Conservation (phyloP, 2,888 invertebrate genomes). For the Drosophila antonietae region DNA sequence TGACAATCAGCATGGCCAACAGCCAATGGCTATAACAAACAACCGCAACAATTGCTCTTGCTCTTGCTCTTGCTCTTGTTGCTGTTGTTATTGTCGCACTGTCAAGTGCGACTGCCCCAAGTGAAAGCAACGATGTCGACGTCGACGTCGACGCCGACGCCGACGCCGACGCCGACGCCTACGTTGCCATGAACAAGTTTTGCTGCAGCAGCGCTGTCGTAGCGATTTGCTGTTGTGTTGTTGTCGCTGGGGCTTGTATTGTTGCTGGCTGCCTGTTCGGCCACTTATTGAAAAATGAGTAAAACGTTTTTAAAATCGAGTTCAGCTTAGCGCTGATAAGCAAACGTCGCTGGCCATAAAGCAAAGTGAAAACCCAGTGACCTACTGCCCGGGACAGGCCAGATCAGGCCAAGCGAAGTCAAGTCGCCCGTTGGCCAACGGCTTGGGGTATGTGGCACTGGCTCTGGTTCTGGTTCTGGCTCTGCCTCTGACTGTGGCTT, state of each 20-base stretch:
- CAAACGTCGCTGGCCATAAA: conserved; percentile 64
- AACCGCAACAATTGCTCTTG: conserved; percentile 70
- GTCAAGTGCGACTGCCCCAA: conserved; percentile 75
- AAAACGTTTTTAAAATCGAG: conserved; percentile 71
- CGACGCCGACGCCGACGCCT: background rate
- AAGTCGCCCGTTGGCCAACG: conserved; percentile 38
- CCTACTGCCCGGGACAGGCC: conserved; percentile 51
- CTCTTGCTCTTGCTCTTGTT: conserved; percentile 45
- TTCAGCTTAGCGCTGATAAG: conserved; percentile 68
- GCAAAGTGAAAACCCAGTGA: conserved; percentile 77
- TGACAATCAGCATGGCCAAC: conserved; percentile 76
- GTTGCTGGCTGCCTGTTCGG: conserved; percentile 31
- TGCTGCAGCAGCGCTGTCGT: conserved; percentile 47
- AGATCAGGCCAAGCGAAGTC: conserved; percentile 5
- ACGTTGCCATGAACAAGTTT: conserved; percentile 55
- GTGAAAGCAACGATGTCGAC: conserved; percentile 69
- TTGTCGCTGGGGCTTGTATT: conserved; percentile 10
- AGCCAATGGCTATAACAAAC: conserved; percentile 72
- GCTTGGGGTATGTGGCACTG: conserved; percentile 14
- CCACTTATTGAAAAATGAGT: conserved; percentile 73
- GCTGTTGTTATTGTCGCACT: conserved; percentile 64
- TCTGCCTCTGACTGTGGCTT: conserved; percentile 18
- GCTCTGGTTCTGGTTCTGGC: conserved; percentile 7
- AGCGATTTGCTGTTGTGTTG: conserved; percentile 42
- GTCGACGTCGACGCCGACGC: conserved; percentile 33